Evolutionary conservation across 1,140 invertebrate species (phyloP).

Genomic region (Drosophila subobscura): DNA sequence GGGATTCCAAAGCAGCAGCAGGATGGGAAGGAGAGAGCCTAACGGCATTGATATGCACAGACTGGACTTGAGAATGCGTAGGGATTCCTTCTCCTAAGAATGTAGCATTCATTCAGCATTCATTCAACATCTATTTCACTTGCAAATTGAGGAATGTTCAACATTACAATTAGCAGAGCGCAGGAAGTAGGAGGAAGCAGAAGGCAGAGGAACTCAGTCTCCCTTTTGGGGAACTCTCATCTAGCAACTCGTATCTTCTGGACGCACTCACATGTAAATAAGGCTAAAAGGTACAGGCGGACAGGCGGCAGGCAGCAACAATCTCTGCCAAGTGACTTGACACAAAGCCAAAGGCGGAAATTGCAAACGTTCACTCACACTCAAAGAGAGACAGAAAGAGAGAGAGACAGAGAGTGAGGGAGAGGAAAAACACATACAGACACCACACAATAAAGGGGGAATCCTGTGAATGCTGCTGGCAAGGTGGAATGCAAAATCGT

Average conservation of each 20-base stretch:
- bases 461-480: slow-evolving; percentile 52
- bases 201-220: no score
- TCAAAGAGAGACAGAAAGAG: neutral
- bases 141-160: slow-evolving; percentile 44
- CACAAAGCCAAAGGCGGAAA: slow-evolving; percentile 74
- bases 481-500: slow-evolving; percentile 47
- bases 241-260: neutral
- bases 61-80: no score
- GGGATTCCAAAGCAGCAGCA: slow-evolving; percentile 20
- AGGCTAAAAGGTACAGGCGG: slow-evolving; percentile 42
- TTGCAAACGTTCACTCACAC: slow-evolving; percentile 46
- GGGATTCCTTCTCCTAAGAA: neutral
- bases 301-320: neutral
- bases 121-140: slow-evolving; percentile 37
- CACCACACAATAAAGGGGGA: slow-evolving; percentile 16
- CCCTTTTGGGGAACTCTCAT: neutral
- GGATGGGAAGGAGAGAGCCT: slow-evolving; percentile 2
- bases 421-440: slow-evolving; percentile 11
- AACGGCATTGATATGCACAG: slow-evolving; percentile 10
- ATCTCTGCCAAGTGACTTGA: slow-evolving; percentile 66
- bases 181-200: neutral
- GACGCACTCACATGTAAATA: slow-evolving; percentile 62
- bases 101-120: slow-evolving; percentile 33
- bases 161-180: slow-evolving; percentile 62
- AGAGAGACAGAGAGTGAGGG: neutral